Evolutionary conservation across 2,888 invertebrate species (phyloP).

Genomic region (Drosophila mulleri): DNA sequence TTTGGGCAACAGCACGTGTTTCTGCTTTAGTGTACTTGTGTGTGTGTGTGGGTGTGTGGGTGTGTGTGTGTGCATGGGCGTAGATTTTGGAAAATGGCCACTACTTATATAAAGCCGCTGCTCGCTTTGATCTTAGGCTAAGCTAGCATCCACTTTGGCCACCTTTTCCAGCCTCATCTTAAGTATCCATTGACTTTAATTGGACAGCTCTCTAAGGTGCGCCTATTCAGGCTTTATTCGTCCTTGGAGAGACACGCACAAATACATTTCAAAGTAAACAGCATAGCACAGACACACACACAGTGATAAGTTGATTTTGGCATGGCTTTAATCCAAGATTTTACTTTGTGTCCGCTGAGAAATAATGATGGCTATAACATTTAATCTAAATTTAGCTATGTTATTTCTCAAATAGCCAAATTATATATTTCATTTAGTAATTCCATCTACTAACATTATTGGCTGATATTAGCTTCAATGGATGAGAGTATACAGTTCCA

Average conservation of each 20-base stretch:
- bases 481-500: too few species aligned
- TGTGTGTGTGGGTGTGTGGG: background rate
- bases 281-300: slow-evolving; percentile 5
- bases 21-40: slow-evolving; percentile 10
- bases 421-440: background rate
- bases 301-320: background rate
- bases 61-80: slow-evolving; percentile 5
- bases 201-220: slow-evolving; percentile 53
- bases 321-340: background rate
- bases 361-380: background rate
- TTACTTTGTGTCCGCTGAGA: background rate
- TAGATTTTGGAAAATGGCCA: slow-evolving; percentile 21
- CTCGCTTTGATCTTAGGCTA: slow-evolving; percentile 40
- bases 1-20: slow-evolving; percentile 38
- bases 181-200: slow-evolving; percentile 44
- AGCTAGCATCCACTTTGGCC: slow-evolving; percentile 23
- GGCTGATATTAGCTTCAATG: too few species aligned
- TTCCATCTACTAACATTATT: background rate
- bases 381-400: background rate
- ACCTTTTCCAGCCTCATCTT: slow-evolving; percentile 27
- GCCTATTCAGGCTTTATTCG: slow-evolving; percentile 8
- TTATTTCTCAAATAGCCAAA: background rate
- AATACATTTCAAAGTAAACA: slow-evolving; percentile 45
- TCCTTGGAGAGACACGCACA: slow-evolving; percentile 5
- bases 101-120: slow-evolving; percentile 34